A percentile compares a stretch with the other conserved stretches of the same genome.
Evolutionary conservation across 2,113 vertebrate genomes (phyloP).

Genomic region (Antennarius striatus): DNA sequence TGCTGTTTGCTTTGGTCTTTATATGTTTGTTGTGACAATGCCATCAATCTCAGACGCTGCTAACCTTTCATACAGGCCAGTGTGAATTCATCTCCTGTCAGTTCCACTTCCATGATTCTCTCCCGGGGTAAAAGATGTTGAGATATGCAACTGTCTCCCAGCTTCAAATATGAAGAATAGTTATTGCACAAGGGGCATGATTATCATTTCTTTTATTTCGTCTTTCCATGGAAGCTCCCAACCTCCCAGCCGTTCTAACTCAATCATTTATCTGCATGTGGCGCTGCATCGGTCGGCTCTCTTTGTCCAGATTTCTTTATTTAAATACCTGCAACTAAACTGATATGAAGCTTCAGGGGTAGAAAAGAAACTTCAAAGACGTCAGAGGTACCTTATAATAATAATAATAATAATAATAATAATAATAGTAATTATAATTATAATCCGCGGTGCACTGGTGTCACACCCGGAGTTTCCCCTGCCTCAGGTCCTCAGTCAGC

Average conservation of each 20-base stretch:
- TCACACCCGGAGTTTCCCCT: no score
- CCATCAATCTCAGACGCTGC: slow-evolving; percentile 1
- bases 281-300: slow-evolving; percentile 7
- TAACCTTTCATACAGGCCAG: background rate
- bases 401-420: no score
- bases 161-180: slow-evolving; percentile 15
- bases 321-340: slow-evolving; percentile 8
- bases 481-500: no score
- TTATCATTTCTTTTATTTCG: slow-evolving; percentile 14
- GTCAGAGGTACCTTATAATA: no score
- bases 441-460: no score
- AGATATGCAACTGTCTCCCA: background rate
- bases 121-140: background rate
- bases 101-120: background rate
- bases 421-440: no score
- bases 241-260: slow-evolving; percentile 23
- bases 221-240: slow-evolving; percentile 11
- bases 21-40: background rate
- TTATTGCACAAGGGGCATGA: slow-evolving; percentile 28
- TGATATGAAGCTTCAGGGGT: slow-evolving; percentile 6
- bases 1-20: no score
- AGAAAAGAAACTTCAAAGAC: background rate
- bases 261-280: slow-evolving; percentile 23
- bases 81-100: no score
- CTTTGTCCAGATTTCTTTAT: background rate